Percentiles rank a stretch among this genome's conserved stretches.
phyloP scores from a whole-genome alignment of 2,797 vertebrate species.

The Fistularia commersonii region DNA sequence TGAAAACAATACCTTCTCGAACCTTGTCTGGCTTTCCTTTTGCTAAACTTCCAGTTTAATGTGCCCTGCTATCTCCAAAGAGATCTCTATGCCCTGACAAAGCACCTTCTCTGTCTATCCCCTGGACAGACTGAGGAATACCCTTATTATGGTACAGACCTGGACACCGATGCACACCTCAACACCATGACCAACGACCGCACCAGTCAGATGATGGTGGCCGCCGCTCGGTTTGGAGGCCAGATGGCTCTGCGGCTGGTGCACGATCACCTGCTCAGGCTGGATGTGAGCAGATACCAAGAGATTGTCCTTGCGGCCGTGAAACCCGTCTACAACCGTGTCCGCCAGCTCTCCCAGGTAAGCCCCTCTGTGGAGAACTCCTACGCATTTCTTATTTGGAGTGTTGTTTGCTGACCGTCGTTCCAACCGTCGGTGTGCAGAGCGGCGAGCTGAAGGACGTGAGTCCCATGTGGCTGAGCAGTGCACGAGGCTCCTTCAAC shows the following conservation, averaged over 20 bases:
- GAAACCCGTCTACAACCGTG: fast-evolving
- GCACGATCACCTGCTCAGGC: slow-evolving; percentile 77
- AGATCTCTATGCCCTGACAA: neutral
- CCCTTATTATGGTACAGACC: slow-evolving; percentile 72
- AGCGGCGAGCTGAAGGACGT: slow-evolving; percentile 54
- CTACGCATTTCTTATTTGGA: neutral
- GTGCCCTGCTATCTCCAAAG: too few relatives aligned
- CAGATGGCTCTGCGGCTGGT: slow-evolving; percentile 82
- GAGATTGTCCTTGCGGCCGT: slow-evolving; percentile 20
- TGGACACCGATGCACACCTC: slow-evolving; percentile 71
- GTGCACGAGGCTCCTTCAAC: slow-evolving; percentile 77
- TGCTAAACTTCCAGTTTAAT: too few relatives aligned
- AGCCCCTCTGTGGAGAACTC: neutral
- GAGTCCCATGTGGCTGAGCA: slow-evolving; percentile 74
- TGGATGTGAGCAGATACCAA: slow-evolving; percentile 78
- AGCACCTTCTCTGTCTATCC: neutral
- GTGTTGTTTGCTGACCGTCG: neutral
- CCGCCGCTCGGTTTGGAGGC: slow-evolving; percentile 81
- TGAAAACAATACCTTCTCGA: too few relatives aligned
- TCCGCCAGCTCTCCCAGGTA: slow-evolving; percentile 33
- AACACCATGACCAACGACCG: neutral
- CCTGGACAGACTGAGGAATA: slow-evolving; percentile 55
- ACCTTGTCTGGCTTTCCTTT: too few relatives aligned
- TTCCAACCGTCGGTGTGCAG: slow-evolving; percentile 8
- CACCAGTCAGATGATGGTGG: slow-evolving; percentile 30